Base-by-base conservation (phyloP, 2,797 vertebrate species). In the Characodon lateralis region DNA sequence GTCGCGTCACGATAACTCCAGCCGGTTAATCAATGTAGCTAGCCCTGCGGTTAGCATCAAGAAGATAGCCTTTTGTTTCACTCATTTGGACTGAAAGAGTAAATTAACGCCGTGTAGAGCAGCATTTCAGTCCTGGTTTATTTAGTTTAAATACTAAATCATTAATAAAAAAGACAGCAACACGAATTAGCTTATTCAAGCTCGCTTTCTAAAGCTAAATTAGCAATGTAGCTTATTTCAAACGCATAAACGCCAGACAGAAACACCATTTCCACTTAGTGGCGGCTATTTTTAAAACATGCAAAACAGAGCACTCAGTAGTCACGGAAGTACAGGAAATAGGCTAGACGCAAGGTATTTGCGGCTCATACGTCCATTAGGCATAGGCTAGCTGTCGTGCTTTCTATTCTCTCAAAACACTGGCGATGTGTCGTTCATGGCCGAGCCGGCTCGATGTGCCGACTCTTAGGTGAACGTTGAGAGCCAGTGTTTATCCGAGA, bases 151-250 rank as follows among this genome's bases (percentile, higher is more conserved):
- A 22, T 50, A 4, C 1, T 6, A 8, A 2, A 35, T 59, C 46
- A 22, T 66, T 12, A 24, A 5, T 12, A 51, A 48, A 68, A 68
- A 78, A 69, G 18, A 1, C 10, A 70, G 51, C 20, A 2, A 5
- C 0, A 46, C 50, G 50, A 41, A 26, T 18, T 50, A n/a, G 10
- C 72, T n/a, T 16, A 59, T 63, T 70, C 41, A 7, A 78, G 75
- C 72, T 35, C 75, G 81, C 35, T 77, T 56, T 10, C 9, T 9
- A 28, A 73, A 79, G 91, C 92, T 91, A 93, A 75, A 28, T 90
- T 94, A 92, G 92, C 91, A 76, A 66, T 73, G 9, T 90, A 87
- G 89, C 89, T 6, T 76, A 3, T 46, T 83, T 77, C 50, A 26
- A 77, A 39, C 70, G 56, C 66, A 81, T 35, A 53, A 43, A 55